phyloP scores from a whole-genome alignment of 2,888 invertebrate species.

The Baronia brevicornis region DNA sequence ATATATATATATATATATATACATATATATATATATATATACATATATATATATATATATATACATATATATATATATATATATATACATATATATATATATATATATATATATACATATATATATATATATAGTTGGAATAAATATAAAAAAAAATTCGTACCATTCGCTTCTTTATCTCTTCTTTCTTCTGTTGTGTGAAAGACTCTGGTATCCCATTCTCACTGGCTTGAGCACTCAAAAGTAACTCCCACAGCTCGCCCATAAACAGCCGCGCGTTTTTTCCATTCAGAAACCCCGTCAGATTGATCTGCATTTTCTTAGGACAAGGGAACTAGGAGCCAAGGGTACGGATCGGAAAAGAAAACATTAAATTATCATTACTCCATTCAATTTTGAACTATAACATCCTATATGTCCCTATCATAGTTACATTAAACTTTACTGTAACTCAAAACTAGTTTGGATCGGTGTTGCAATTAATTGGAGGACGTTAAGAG shows the following conservation, averaged over 20 bases:
- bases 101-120: neutral
- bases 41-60: constrained; percentile 12
- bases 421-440: constrained; percentile 9
- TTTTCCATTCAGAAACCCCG: constrained; percentile 98
- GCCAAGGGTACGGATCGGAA: constrained; percentile 56
- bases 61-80: neutral
- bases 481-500: constrained; percentile 54
- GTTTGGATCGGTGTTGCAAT: constrained; percentile 18
- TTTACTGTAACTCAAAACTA: constrained; percentile 1
- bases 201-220: constrained; percentile 96
- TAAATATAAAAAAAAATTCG: constrained; percentile 25
- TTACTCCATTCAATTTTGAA: constrained; percentile 26
- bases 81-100: constrained; percentile 6
- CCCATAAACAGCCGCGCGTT: constrained; percentile 98
- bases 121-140: too few relatives aligned
- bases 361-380: constrained; percentile 51
- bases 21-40: too few relatives aligned
- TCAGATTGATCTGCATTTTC: constrained; percentile 99
- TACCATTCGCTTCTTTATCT: constrained; percentile 92
- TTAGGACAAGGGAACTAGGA: constrained; percentile 95
- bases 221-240: constrained; percentile 96
- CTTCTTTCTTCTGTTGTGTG: constrained; percentile 97
- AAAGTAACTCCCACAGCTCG: constrained; percentile 95
- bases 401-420: constrained; percentile 30
- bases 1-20: too few relatives aligned